Evolutionary conservation across 35 echinoderm and acorn worm species (phyloP).

Genomic region (Stichopus chloronotus): DNA sequence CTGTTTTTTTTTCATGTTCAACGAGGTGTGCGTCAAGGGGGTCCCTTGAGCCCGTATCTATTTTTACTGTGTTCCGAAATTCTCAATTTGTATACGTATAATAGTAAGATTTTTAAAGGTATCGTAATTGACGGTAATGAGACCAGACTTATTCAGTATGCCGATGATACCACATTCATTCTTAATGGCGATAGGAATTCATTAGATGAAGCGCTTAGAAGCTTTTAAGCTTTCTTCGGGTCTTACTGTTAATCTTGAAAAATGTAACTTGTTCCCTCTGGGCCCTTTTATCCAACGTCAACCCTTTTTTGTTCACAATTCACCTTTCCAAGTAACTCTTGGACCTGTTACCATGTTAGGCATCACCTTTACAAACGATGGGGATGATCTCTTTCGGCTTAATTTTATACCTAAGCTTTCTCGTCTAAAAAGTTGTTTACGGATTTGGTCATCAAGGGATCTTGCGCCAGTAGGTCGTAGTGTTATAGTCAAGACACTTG

Average conservation of each 20-base stretch:
- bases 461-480: background rate
- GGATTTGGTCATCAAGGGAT: background rate
- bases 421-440: background rate
- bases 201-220: background rate
- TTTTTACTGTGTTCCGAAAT: background rate
- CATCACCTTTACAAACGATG: background rate
- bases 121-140: background rate
- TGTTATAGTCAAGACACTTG: background rate
- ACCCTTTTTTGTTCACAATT: background rate
- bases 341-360: background rate
- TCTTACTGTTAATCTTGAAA: slow-evolving; percentile 15
- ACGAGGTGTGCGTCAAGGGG: too few species aligned
- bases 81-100: background rate
- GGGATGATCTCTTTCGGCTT: slow-evolving; percentile 1
- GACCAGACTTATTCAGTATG: background rate
- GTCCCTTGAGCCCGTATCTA: too few species aligned
- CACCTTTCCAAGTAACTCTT: background rate
- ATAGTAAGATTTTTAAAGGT: background rate
- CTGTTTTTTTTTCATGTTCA: too few species aligned
- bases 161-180: slow-evolving; percentile 2
- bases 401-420: background rate
- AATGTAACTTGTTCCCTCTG: slow-evolving; percentile 21
- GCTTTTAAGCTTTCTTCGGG: background rate
- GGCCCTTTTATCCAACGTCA: background rate
- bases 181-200: background rate